A percentile compares a stretch with the other conserved stretches of the same genome.
Evolutionary conservation across 2,888 invertebrate genomes (phyloP).

Genomic region (Neoitamus cyanurus): DNA sequence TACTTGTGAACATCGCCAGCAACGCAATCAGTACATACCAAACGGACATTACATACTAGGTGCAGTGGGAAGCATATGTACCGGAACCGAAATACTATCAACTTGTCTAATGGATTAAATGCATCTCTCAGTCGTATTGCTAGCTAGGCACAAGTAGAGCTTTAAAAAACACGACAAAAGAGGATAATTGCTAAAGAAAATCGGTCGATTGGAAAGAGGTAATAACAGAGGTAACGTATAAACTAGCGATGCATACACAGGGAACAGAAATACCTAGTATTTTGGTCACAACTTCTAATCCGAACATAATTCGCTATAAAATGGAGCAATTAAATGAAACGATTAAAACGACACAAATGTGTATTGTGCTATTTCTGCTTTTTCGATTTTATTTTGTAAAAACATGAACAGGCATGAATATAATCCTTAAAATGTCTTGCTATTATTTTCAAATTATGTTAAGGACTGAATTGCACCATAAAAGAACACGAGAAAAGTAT

Average conservation of each 20-base stretch:
- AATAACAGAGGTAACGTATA: not conserved
- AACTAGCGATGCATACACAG: not conserved
- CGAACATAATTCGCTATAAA: not conserved
- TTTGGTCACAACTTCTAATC: conserved; percentile 11
- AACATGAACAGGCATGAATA: not conserved
- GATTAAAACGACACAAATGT: conserved; percentile 10
- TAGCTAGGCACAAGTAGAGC: not conserved
- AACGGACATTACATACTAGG: not conserved
- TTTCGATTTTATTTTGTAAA: conserved; percentile 9
- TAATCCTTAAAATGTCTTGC: conserved; percentile 8
- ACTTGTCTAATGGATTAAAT: not conserved
- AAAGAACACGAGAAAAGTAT: not conserved
- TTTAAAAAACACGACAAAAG: not conserved
- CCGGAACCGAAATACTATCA: not conserved
- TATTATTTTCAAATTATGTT: not conserved
- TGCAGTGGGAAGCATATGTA: not conserved
- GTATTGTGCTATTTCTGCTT: conserved; percentile 33
- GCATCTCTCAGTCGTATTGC: not conserved
- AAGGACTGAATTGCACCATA: conserved; percentile 7
- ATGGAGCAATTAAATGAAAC: conserved; percentile 1
- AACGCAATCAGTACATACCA: not conserved
- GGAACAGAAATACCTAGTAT: not conserved
- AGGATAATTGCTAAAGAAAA: not conserved
- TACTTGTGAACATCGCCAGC: not conserved
- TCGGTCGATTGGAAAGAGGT: not conserved